phyloP scores from a whole-genome alignment of 2,113 vertebrate species.

The Todiramphus chloris region DNA sequence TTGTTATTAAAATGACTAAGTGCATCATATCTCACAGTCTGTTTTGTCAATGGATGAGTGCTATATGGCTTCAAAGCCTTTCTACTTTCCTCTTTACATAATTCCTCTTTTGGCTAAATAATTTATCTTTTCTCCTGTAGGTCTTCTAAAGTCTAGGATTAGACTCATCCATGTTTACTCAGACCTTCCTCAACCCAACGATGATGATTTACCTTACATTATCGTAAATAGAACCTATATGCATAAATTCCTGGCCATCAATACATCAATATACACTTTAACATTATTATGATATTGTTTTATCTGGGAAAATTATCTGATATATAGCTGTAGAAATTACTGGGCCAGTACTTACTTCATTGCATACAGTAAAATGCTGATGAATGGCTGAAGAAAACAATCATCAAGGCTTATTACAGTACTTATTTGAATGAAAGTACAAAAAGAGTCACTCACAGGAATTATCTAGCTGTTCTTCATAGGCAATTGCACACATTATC shows the following conservation, averaged over 20 bases:
- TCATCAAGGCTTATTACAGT: slow-evolving; percentile 45
- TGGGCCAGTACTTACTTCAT: background rate
- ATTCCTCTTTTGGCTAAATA: background rate
- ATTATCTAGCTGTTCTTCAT: slow-evolving; percentile 64
- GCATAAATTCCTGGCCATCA: background rate
- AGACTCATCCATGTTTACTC: background rate
- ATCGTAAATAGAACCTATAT: background rate
- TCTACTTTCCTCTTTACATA: background rate
- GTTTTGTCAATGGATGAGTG: background rate
- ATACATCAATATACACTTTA: background rate
- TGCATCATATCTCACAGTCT: background rate
- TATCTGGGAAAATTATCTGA: background rate
- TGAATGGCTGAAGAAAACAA: slow-evolving; percentile 44
- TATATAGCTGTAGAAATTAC: slow-evolving; percentile 23
- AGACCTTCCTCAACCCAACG: background rate
- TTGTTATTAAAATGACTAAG: background rate
- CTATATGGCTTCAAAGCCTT: background rate
- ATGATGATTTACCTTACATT: background rate
- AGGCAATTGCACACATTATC: slow-evolving; percentile 70
- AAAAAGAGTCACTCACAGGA: slow-evolving; percentile 41
- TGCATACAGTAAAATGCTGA: slow-evolving; percentile 54
- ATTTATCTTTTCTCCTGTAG: background rate
- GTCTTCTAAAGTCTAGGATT: background rate
- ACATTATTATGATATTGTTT: background rate
- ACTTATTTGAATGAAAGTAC: slow-evolving; percentile 54